phyloP scores from a whole-genome alignment of 1,140 invertebrate species.

The Aphaenogaster floridana region DNA sequence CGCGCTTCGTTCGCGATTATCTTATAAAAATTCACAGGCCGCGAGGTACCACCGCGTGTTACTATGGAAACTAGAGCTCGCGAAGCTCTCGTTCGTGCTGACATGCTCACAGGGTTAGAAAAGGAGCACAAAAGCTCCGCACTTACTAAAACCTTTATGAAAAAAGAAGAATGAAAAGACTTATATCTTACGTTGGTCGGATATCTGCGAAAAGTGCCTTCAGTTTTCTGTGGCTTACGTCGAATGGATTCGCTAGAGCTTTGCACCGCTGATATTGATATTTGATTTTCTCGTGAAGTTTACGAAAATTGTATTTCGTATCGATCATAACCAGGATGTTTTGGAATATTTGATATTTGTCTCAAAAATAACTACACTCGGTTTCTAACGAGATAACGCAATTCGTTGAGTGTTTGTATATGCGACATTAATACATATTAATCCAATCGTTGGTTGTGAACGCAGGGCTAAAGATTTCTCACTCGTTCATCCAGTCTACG shows the following conservation, averaged over 20 bases:
- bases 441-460: neutral
- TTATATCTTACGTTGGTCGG: conserved; percentile 47
- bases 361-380: neutral
- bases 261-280: conserved; percentile 9
- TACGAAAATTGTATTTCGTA: conserved; percentile 21
- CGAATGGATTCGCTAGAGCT: conserved; percentile 37
- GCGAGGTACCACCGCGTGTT: conserved; percentile 58
- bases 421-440: neutral
- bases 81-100: conserved; percentile 48
- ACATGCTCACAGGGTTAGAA: conserved; percentile 51
- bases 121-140: conserved; percentile 23
- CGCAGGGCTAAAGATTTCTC: neutral
- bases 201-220: conserved; percentile 52
- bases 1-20: conserved; percentile 39
- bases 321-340: neutral
- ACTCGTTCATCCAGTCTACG: neutral
- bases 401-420: neutral
- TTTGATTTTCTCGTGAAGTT: neutral
- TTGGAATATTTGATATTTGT: neutral
- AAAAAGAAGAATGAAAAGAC: conserved; percentile 31
- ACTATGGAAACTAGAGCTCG: conserved; percentile 67
- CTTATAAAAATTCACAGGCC: conserved; percentile 69
- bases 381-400: neutral
- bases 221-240: conserved; percentile 42
- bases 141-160: conserved; percentile 32